Percentiles rank a stretch among this genome's conserved stretches.
Evolutionary conservation across 2,888 invertebrate genomes (phyloP).

Genomic region (Chironomus riparius): DNA sequence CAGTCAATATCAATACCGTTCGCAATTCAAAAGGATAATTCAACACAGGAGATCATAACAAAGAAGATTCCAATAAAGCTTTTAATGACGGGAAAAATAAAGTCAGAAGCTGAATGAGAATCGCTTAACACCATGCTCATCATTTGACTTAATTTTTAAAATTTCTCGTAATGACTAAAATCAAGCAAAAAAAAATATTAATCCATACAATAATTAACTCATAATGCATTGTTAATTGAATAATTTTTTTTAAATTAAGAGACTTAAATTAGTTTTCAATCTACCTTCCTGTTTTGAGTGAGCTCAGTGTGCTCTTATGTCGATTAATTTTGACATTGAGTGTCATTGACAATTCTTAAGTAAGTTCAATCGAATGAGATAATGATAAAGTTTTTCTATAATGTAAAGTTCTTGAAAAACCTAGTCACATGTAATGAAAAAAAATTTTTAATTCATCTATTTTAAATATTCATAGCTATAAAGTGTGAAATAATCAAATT

Average conservation of each 20-base stretch:
- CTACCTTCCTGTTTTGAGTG: background rate
- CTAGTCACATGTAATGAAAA: too few species aligned
- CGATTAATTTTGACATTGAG: too few species aligned
- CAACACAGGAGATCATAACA: conserved; percentile 20
- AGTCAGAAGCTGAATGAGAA: conserved; percentile 16
- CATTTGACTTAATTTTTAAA: background rate
- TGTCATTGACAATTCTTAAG: too few species aligned
- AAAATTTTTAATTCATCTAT: too few species aligned
- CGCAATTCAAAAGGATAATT: conserved; percentile 19
- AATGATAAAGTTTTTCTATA: too few species aligned
- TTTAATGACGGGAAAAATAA: background rate
- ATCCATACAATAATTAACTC: background rate
- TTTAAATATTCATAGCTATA: too few species aligned
- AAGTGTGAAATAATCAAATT: too few species aligned
- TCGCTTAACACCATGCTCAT: background rate
- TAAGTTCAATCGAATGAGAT: too few species aligned
- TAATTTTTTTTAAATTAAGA: background rate
- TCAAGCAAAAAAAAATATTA: background rate
- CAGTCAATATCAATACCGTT: conserved; percentile 22
- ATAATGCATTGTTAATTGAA: background rate
- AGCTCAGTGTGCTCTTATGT: background rate
- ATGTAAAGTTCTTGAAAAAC: too few species aligned
- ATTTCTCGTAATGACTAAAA: too few species aligned
- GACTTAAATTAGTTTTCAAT: background rate
- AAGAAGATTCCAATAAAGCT: conserved; percentile 22